These are phyloP conservation scores for Sipha maydis DNA, from an alignment of 2,888 invertebrate species.

Conservation along the genomic window DNA sequence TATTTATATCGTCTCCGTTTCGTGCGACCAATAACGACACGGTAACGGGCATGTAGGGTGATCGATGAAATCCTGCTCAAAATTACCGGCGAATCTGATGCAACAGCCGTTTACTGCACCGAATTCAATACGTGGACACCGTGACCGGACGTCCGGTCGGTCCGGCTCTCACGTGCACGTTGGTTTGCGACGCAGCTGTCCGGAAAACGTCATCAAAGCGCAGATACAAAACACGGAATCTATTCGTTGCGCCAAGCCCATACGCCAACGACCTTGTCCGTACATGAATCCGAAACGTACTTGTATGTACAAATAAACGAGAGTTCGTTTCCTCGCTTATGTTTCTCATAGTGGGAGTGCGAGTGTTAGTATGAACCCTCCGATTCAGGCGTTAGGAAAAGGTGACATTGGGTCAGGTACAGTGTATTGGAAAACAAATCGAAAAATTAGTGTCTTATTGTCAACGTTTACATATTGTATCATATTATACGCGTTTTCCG, in stretches of 20 bases:
- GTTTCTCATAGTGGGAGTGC: no score
- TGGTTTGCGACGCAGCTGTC: background rate
- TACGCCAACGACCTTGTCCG: background rate
- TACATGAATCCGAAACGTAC: background rate
- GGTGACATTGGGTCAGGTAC: no score
- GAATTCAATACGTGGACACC: background rate
- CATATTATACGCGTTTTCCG: no score
- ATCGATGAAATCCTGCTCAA: background rate
- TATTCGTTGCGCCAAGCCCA: background rate
- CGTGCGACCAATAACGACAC: no score
- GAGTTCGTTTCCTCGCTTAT: background rate
- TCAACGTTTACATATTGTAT: no score
- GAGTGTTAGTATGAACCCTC: no score
- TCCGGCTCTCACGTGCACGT: background rate
- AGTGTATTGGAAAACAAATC: no score
- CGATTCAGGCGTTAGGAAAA: no score
- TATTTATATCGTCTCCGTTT: no score
- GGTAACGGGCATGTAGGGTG: background rate
- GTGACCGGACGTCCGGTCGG: background rate
- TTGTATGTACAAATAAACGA: background rate
- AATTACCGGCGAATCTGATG: background rate
- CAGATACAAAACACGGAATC: background rate
- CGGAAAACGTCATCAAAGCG: background rate
- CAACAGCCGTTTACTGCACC: background rate
- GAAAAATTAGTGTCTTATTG: no score